Base-by-base conservation (phyloP, 2,888 invertebrate species). In the Pheosia tremula region DNA sequence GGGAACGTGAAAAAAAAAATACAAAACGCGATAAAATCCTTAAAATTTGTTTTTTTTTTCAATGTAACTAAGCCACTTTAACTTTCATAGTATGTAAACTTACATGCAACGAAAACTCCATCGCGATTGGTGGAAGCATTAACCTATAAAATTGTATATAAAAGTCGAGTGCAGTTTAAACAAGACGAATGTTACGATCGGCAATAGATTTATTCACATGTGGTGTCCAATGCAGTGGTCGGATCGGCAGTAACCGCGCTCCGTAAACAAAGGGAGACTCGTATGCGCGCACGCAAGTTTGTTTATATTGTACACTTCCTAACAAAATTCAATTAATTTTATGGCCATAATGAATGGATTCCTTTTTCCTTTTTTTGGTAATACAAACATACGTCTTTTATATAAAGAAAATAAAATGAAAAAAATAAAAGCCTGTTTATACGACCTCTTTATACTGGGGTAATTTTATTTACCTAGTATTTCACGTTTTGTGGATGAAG, bases 191-290 rank as follows among this genome's bases (percentile, higher is more conserved):
- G 72, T 75, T 67, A 71, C 64, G 66, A 62, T 54, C 69, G 79
- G 67, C 68, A 58, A 52, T 49, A 80, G 75, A 85, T 85, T 86
- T 83, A 86, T 79, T 63, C 54, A 41, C 58, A 50, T 60, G 38
- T 64, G 57, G 74, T 64, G 77, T 72, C 87, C 87, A 86, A 87
- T 88, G 81, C 83, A 82, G 82, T 74, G 71, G 71, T 76, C 72
- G 66, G 72, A 77, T 72, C 77, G 69, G 79, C 75, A 78, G 79
- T 80, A 74, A 83, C 72, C 39, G 57, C 57, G 59, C 50, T 63
- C n/a, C 45, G 73, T 82, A 83, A 85, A 84, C 81, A 84, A 77
- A 76, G 50, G 61, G 39, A 11, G 36, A 43, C 36, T 79, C 66
- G 75, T 69, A 60, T 71, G 64, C 72, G 63, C 67, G 59, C 67